A percentile compares a stretch with the other conserved stretches of the same genome.
Evolutionary conservation across 1,140 invertebrate genomes (phyloP).

Genomic region (Drosophila aff.): DNA sequence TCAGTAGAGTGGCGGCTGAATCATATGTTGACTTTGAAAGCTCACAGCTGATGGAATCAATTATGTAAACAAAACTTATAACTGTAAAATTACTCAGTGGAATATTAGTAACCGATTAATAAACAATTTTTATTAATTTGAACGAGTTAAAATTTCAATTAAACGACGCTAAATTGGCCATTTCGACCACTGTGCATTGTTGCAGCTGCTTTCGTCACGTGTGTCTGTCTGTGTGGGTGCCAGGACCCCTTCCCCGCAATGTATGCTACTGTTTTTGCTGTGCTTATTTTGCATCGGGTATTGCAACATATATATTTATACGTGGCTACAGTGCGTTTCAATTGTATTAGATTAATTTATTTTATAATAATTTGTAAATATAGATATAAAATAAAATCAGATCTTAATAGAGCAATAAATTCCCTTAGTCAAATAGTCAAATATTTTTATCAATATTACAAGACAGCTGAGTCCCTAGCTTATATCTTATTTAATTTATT

Average conservation of each 20-base stretch:
- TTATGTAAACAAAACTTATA: too few relatives aligned
- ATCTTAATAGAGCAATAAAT: background rate
- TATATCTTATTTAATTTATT: background rate
- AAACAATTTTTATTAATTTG: too few relatives aligned
- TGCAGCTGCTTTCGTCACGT: constrained; percentile 49
- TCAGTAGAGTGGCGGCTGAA: too few relatives aligned
- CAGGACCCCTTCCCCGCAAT: background rate
- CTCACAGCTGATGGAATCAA: too few relatives aligned
- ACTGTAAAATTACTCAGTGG: too few relatives aligned
- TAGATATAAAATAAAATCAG: background rate
- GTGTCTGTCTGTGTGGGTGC: background rate
- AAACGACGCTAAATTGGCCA: too few relatives aligned
- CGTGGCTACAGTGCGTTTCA: constrained; percentile 28
- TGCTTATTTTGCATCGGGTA: constrained; percentile 46
- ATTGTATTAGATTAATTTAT: background rate
- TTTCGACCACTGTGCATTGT: too few relatives aligned
- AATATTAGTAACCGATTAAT: too few relatives aligned
- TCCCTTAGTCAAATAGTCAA: background rate
- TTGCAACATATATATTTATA: constrained; percentile 12
- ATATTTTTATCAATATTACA: background rate
- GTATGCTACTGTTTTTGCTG: constrained; percentile 31
- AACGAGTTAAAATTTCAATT: too few relatives aligned
- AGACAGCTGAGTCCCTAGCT: background rate
- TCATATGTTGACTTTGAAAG: too few relatives aligned
- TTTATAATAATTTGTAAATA: background rate